phyloP scores from a whole-genome alignment of 2,113 vertebrate species.

The Datnioides undecimradiatus region DNA sequence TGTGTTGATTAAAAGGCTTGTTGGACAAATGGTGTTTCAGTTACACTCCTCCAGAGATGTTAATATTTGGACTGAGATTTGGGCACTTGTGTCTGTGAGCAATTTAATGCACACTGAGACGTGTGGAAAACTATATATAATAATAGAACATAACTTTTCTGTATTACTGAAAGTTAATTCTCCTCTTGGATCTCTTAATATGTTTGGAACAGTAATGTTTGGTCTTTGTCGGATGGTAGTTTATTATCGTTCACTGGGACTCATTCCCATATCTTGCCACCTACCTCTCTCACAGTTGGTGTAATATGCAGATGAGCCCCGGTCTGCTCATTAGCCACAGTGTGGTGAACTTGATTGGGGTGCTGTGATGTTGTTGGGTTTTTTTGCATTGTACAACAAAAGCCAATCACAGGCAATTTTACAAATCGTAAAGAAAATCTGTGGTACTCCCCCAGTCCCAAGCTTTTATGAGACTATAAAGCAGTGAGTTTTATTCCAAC shows the following conservation, averaged over 20 bases:
- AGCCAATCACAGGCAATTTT: slow-evolving; percentile 20
- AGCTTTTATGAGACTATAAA: slow-evolving; percentile 28
- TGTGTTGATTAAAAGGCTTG: not conserved
- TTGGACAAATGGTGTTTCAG: not conserved
- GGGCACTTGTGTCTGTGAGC: not conserved
- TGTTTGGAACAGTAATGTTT: not conserved
- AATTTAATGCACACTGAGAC: not conserved
- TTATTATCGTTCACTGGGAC: not conserved
- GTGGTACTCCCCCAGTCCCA: not conserved
- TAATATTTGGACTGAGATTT: not conserved
- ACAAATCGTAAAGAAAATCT: slow-evolving; percentile 16
- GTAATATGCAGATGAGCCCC: slow-evolving; percentile 38
- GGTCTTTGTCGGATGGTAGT: slow-evolving; percentile 2
- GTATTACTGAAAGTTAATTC: not conserved
- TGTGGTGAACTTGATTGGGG: slow-evolving; percentile 21
- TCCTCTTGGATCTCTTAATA: not conserved
- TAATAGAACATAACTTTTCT: not conserved
- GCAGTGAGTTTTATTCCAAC: slow-evolving; percentile 20
- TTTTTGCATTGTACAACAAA: slow-evolving; percentile 30
- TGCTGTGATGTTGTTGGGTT: slow-evolving; percentile 21
- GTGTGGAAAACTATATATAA: not conserved
- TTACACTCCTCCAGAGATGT: not conserved
- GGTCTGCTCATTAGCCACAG: slow-evolving; percentile 3
- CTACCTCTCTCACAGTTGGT: slow-evolving; percentile 10
- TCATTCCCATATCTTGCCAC: not conserved